These are phyloP conservation scores for Anarhynchus alexandrinus DNA, from an alignment of 2,113 vertebrate species.

Conservation along the genomic window DNA sequence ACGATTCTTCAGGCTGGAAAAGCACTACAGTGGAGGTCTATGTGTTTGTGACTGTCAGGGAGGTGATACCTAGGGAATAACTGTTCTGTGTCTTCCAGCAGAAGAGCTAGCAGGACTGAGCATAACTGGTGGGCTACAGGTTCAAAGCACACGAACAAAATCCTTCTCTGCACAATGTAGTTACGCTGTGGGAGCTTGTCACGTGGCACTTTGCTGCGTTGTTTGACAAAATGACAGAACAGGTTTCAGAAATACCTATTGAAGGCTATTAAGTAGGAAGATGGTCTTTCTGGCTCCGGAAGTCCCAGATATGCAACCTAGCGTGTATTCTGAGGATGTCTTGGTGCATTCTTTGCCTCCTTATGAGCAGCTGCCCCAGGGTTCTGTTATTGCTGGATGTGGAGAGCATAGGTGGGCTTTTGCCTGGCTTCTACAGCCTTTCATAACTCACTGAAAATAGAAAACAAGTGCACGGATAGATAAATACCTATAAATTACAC, in stretches of 20 bases:
- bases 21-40: not conserved
- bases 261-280: not conserved
- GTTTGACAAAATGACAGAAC: not conserved
- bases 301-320: not conserved
- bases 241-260: not conserved
- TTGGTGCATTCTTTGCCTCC: not conserved
- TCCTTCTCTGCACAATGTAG: not conserved
- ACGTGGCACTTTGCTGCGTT: rapidly evolving
- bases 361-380: not conserved
- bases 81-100: not conserved
- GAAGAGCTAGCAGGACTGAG: not conserved
- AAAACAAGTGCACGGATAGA: not conserved
- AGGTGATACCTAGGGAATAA: not conserved
- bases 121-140: not conserved
- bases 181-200: not conserved
- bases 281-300: not conserved
- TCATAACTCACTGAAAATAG: not conserved
- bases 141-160: not conserved
- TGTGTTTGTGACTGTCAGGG: not conserved
- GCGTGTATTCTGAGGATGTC: not conserved
- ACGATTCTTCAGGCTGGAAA: not conserved
- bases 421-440: not conserved
- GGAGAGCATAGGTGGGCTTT: not conserved
- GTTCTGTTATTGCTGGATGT: not conserved
- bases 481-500: not conserved